Evolutionary conservation across 2,797 vertebrate genomes (phyloP).

Genomic region (Gadopsis bispinosus): DNA sequence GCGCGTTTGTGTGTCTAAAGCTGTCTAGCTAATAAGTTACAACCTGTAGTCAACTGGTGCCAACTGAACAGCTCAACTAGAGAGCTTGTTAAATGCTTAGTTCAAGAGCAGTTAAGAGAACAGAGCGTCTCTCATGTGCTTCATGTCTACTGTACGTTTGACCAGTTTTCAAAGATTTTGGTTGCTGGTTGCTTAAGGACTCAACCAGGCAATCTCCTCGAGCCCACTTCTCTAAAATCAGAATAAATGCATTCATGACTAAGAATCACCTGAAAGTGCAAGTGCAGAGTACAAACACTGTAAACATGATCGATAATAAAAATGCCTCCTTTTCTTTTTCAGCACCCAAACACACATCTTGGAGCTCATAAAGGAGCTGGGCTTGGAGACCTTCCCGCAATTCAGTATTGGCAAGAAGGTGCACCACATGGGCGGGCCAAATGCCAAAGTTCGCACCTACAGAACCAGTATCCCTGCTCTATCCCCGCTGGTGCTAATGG

Average conservation of each 20-base stretch:
- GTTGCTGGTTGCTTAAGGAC: neutral
- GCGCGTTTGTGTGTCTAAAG: neutral
- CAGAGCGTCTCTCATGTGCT: neutral
- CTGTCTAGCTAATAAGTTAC: neutral
- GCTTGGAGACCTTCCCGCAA: slow-evolving; percentile 79
- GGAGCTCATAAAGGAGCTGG: slow-evolving; percentile 82
- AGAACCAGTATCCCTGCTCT: slow-evolving; percentile 75
- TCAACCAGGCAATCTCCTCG: neutral
- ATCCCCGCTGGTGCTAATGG: slow-evolving; percentile 75
- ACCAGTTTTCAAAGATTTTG: neutral
- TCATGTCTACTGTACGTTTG: neutral
- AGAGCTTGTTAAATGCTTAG: neutral
- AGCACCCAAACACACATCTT: slow-evolving; percentile 83
- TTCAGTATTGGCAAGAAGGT: slow-evolving; percentile 82
- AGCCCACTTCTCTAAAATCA: neutral
- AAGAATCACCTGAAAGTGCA: neutral
- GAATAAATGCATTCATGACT: slow-evolving; percentile 5
- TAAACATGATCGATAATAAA: neutral
- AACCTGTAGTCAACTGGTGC: neutral
- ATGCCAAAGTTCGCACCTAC: slow-evolving; percentile 74
- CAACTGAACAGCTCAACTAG: neutral
- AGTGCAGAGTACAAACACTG: neutral
- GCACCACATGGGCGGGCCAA: slow-evolving; percentile 76
- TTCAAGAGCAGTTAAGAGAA: slow-evolving; percentile 13
- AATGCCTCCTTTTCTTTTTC: slow-evolving; percentile 23